phyloP scores from a whole-genome alignment of 2,797 vertebrate species.

The Corythornis leucogaster region DNA sequence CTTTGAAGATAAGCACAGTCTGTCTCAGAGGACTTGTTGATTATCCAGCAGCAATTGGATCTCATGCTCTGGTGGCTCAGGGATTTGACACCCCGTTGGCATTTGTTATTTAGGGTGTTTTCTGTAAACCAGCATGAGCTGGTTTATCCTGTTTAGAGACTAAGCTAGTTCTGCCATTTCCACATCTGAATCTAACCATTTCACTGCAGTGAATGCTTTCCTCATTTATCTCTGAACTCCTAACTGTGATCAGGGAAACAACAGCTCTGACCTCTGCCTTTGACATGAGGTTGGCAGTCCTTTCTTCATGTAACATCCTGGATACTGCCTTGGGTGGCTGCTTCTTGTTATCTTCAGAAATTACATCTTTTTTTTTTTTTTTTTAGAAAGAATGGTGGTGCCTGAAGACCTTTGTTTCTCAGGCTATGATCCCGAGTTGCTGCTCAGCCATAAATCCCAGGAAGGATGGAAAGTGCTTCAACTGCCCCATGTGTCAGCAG shows the following conservation, averaged over 20 bases:
- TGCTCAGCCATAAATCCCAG: not conserved
- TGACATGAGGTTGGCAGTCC: not conserved
- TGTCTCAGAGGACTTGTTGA: not conserved
- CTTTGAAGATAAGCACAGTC: constrained; percentile 1
- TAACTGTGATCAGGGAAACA: not conserved
- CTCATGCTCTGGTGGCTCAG: constrained; percentile 1
- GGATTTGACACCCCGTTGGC: constrained; percentile 3
- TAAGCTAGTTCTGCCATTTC: constrained; percentile 2
- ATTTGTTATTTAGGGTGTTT: constrained; percentile 17
- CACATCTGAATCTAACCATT: not conserved
- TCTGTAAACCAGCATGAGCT: constrained; percentile 38
- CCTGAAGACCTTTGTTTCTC: not conserved
- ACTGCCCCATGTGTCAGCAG: not conserved
- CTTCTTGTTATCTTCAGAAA: not conserved
- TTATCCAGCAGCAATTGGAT: constrained; percentile 33
- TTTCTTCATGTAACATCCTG: not conserved
- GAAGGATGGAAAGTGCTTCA: not conserved
- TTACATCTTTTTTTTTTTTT: rapidly evolving
- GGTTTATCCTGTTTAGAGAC: constrained; percentile 53
- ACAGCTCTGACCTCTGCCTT: not conserved
- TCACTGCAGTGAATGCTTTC: not conserved
- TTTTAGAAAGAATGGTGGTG: not conserved
- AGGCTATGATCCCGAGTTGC: not conserved
- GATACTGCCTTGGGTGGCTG: not conserved
- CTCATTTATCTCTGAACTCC: constrained; percentile 1